Base-by-base conservation (phyloP, 2,888 invertebrate species). In the Leptura quadrifasciata region DNA sequence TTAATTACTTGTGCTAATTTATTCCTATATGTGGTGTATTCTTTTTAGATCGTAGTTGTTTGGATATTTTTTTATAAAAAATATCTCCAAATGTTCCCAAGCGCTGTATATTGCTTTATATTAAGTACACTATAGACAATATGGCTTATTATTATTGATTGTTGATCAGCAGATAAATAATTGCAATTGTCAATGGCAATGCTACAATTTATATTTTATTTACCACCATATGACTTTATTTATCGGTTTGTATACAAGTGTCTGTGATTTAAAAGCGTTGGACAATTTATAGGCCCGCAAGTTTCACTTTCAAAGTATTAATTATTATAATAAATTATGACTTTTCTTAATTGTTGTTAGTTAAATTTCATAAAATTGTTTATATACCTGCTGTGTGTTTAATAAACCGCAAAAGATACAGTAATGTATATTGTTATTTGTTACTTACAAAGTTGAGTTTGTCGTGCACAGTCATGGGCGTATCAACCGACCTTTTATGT, bases 221-320 rank as follows among this genome's bases (percentile, higher is more conserved):
- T 58, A 58, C 57, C 20, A 39, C 68, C 55, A 27, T 18, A 18
- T 52, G 31, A 52, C 57, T 21, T 54, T 67, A 39, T 58, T 73
- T 73, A 65, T 65, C 54, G 70, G 24, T 31, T 35, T 54, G n/a
- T 54, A 6, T 24, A 52, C 52, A 58, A 17, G n/a, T 60, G 69
- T 60, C 24, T 1, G 55, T 21, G 3, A 63, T 76, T 60, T 80
- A 77, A 80, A 79, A 79, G 65, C 76, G 54, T 63, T 27, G 52
- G 68, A 72, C 78, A 78, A 79, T 81, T 79, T 81, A 81, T 78
- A 72, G 74, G 74, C 61, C 65, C 63, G 71, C 77, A 63, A 67
- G 80, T 79, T 81, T 78, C 78, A 77, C 79, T 81, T 78, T 81
- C 78, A 74, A 79, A 80, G 77, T 75, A 75, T 75, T 80, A 80